A percentile compares a stretch with the other conserved stretches of the same genome.
These are phyloP conservation scores for Spilogale gracilis DNA, from an alignment of 2,113 vertebrate genomes.

Conservation along the genomic window DNA sequence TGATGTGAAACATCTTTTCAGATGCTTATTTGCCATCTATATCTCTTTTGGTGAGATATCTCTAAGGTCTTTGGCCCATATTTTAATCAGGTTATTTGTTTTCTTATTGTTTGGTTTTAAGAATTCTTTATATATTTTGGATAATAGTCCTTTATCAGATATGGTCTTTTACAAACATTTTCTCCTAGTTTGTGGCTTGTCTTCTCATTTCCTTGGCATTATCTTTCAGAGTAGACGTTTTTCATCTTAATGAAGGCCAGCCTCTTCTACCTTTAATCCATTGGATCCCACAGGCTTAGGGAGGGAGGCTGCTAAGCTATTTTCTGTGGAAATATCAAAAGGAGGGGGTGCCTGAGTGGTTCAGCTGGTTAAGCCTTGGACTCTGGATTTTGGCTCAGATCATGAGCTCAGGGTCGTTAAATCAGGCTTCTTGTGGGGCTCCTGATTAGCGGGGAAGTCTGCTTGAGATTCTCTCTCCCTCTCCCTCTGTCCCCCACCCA, in stretches of 20 bases:
- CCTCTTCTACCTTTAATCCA: background rate
- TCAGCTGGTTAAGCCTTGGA: background rate
- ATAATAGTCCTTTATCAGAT: background rate
- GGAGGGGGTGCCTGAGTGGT: background rate
- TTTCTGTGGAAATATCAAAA: conserved; percentile 54
- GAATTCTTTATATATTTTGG: background rate
- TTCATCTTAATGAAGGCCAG: background rate
- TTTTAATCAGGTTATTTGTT: background rate
- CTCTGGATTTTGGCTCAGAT: background rate
- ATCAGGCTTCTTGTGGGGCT: background rate
- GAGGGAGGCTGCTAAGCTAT: background rate
- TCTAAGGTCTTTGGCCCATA: background rate
- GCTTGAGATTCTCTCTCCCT: background rate
- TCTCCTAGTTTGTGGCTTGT: background rate
- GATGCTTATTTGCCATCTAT: background rate
- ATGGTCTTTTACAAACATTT: background rate
- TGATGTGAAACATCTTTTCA: background rate
- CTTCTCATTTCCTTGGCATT: background rate
- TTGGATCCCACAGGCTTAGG: background rate
- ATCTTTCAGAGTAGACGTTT: background rate
- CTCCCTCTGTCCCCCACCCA: background rate
- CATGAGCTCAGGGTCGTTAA: background rate
- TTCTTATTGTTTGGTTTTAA: background rate
- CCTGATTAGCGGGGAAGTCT: background rate
- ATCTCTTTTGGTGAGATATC: background rate